Percentiles rank a stretch among this genome's conserved stretches.
Evolutionary conservation across 2,113 vertebrate genomes (phyloP).

Genomic region (Heterotilapia buettikoferi): DNA sequence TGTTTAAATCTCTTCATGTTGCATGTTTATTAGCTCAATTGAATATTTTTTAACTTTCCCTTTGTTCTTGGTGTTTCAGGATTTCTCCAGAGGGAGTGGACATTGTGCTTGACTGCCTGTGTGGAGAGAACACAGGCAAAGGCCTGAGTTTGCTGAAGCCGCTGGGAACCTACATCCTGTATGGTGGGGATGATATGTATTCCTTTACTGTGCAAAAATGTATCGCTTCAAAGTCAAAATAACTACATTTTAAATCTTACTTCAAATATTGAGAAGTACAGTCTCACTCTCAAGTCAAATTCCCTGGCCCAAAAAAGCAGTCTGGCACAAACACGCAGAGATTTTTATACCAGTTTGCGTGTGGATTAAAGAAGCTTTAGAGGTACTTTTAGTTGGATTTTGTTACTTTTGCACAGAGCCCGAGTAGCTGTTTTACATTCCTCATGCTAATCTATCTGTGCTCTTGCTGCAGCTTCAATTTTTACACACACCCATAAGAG

Average conservation of each 20-base stretch:
- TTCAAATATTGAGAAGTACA: background rate
- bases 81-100: slow-evolving; percentile 94
- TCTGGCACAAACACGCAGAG: background rate
- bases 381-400: background rate
- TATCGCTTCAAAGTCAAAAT: background rate
- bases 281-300: background rate
- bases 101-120: slow-evolving; percentile 93
- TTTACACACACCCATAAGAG: background rate
- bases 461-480: background rate
- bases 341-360: background rate
- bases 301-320: background rate
- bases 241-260: background rate
- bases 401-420: background rate
- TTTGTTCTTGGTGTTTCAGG: slow-evolving; percentile 64
- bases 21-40: background rate
- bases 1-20: background rate
- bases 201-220: background rate
- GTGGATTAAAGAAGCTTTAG: background rate
- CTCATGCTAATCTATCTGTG: background rate
- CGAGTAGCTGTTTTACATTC: background rate
- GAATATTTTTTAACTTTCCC: background rate
- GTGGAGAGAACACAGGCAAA: slow-evolving; percentile 96
- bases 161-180: slow-evolving; percentile 94
- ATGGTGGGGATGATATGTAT: slow-evolving; percentile 75
- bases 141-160: slow-evolving; percentile 91